Evolutionary conservation across 2,113 vertebrate genomes (phyloP).

Genomic region (Epinephelus fuscoguttatus): DNA sequence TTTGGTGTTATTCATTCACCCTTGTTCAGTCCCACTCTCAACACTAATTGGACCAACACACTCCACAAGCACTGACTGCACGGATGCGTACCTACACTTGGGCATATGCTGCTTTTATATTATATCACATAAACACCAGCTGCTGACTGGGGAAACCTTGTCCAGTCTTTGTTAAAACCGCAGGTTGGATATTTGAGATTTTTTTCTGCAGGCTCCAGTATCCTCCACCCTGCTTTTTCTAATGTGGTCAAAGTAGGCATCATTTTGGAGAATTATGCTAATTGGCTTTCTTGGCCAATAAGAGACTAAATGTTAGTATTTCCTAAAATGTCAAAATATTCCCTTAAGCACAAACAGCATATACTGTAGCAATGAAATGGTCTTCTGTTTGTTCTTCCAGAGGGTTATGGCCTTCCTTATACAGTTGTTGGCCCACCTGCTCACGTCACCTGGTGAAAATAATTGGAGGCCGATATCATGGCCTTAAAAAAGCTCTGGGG

Average conservation of each 20-base stretch:
- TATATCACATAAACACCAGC: conserved; percentile 58
- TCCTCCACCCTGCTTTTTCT: background rate
- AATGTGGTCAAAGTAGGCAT: background rate
- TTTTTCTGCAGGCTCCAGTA: background rate
- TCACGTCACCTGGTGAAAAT: no score
- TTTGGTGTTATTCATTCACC: conserved; percentile 33
- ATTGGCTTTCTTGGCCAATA: background rate
- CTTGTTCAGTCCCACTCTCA: conserved; percentile 41
- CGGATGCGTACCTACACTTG: conserved; percentile 29
- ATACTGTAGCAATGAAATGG: background rate
- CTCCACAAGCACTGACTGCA: conserved; percentile 9
- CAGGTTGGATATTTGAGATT: background rate
- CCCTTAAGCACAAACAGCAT: no score
- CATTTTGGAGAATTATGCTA: background rate
- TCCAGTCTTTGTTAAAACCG: conserved; percentile 27
- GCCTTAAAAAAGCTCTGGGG: no score
- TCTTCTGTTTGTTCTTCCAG: background rate
- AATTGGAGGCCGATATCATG: no score
- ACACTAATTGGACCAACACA: conserved; percentile 52
- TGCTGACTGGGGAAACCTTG: conserved; percentile 31
- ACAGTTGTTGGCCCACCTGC: no score
- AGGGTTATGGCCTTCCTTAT: no score
- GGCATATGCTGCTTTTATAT: conserved; percentile 52
- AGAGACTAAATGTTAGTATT: background rate
- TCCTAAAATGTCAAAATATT: no score